phyloP scores from a whole-genome alignment of 2,113 vertebrate genomes.

The Phrynosoma blainvillii region DNA sequence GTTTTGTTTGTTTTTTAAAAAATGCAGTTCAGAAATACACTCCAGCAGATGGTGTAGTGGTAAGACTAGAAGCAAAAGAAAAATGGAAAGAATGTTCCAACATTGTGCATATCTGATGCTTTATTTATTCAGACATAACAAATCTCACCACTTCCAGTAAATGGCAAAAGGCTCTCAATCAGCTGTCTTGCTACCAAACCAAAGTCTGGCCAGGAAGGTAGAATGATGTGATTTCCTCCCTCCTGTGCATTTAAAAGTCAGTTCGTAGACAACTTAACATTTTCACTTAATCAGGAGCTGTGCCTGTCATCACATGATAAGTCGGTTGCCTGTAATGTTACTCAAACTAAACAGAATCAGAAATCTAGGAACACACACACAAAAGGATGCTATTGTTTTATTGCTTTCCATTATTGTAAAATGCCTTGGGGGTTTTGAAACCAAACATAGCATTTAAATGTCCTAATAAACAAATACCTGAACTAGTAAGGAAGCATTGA shows the following conservation, averaged over 20 bases:
- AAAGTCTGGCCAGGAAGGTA: background rate
- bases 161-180: background rate
- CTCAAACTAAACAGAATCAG: background rate
- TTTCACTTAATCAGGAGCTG: background rate
- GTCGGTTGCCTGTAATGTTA: background rate
- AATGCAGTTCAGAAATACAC: background rate
- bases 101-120: background rate
- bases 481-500: background rate
- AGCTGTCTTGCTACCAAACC: background rate
- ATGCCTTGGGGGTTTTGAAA: too few relatives aligned
- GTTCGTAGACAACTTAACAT: background rate
- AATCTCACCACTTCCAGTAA: background rate
- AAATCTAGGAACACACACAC: background rate
- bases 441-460: too few relatives aligned
- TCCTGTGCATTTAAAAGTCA: background rate
- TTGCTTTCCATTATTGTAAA: too few relatives aligned
- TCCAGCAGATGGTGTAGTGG: background rate
- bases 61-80: background rate
- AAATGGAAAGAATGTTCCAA: background rate
- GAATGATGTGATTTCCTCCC: background rate
- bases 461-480: too few relatives aligned
- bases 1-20: too few relatives aligned
- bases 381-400: too few relatives aligned
- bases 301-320: background rate
- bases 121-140: background rate